Percentiles rank a stretch among this genome's conserved stretches.
Evolutionary conservation across 2,888 invertebrate species (phyloP).

Genomic region (Helleia helle): DNA sequence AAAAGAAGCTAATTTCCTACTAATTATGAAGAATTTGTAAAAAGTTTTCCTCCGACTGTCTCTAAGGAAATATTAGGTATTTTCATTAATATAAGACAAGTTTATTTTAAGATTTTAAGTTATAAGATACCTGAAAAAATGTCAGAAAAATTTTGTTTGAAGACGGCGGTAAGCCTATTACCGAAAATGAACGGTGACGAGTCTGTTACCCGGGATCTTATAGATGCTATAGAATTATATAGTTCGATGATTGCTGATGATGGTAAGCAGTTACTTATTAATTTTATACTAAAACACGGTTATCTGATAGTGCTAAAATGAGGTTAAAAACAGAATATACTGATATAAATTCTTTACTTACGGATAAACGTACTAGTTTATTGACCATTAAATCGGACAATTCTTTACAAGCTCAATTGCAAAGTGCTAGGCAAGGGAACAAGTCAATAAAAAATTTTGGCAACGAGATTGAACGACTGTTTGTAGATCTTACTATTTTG

Average conservation of each 20-base stretch:
- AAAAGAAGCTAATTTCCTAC: too few species aligned
- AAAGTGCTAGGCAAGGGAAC: too few species aligned
- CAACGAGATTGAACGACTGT: slow-evolving; percentile 14
- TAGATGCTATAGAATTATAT: slow-evolving; percentile 4
- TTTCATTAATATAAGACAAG: too few species aligned
- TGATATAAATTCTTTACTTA: too few species aligned
- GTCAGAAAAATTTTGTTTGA: not conserved
- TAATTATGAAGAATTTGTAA: too few species aligned
- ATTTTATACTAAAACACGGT: not conserved
- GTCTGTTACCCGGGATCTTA: not conserved
- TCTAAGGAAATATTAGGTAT: too few species aligned
- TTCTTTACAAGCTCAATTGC: slow-evolving; percentile 10
- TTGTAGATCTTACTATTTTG: slow-evolving; percentile 21
- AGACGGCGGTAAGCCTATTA: not conserved
- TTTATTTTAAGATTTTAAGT: too few species aligned
- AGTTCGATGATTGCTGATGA: not conserved
- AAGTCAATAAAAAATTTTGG: too few species aligned
- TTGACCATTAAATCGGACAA: slow-evolving; percentile 4
- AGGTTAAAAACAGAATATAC: not conserved
- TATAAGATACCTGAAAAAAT: too few species aligned
- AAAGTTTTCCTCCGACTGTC: too few species aligned
- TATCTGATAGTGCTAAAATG: not conserved
- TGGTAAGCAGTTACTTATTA: slow-evolving; percentile 1
- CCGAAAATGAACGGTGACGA: slow-evolving; percentile 1
- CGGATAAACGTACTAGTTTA: not conserved